phyloP scores from a whole-genome alignment of 2,113 vertebrate species.

The Lonchura striata region DNA sequence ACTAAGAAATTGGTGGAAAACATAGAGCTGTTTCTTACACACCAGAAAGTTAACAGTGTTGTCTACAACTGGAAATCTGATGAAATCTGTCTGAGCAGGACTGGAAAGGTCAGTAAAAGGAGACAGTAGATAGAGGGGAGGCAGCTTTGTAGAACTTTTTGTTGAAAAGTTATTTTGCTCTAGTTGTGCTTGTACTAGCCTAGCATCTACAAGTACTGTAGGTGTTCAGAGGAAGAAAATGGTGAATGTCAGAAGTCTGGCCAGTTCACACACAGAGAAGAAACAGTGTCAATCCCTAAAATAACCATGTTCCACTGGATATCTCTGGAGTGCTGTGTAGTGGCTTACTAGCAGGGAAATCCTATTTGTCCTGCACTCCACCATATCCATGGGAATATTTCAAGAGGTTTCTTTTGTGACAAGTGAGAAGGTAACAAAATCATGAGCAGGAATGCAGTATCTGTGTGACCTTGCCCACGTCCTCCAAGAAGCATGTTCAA shows the following conservation, averaged over 20 bases:
- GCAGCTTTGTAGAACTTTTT: neutral
- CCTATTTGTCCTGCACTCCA: neutral
- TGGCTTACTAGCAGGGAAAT: neutral
- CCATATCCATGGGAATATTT: neutral
- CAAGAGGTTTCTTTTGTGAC: neutral
- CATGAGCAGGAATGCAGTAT: neutral
- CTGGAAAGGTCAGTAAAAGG: neutral
- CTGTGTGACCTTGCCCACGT: neutral
- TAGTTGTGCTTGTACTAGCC: neutral
- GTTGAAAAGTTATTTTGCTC: neutral
- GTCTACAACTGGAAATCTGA: neutral
- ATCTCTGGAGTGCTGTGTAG: neutral
- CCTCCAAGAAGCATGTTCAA: neutral
- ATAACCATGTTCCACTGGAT: neutral
- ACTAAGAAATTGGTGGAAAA: neutral
- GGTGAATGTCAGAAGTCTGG: neutral
- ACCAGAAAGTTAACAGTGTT: neutral
- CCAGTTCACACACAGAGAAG: rapidly evolving
- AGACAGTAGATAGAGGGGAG: neutral
- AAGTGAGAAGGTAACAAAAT: rapidly evolving
- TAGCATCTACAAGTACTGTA: neutral
- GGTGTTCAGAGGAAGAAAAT: neutral
- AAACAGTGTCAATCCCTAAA: neutral
- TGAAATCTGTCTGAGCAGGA: neutral
- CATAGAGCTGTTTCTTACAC: neutral